These are phyloP conservation scores for Archilochus colubris DNA, from an alignment of 2,113 vertebrate genomes.

Conservation along the genomic window DNA sequence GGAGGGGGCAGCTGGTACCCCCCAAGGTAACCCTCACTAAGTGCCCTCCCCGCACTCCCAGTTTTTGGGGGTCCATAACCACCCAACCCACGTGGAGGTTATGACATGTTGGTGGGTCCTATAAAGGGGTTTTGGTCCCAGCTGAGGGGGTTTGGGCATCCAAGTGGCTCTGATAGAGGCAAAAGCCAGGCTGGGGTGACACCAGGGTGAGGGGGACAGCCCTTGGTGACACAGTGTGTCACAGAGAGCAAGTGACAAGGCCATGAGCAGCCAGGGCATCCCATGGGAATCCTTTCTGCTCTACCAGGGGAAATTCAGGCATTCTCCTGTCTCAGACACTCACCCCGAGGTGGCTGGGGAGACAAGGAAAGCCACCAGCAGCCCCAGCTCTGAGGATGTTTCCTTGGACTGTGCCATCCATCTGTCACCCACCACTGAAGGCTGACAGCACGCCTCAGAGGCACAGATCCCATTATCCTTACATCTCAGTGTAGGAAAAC, in stretches of 20 bases:
- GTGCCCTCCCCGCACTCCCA: too few species aligned
- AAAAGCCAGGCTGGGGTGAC: not conserved
- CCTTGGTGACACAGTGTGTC: too few species aligned
- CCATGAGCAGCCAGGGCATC: not conserved
- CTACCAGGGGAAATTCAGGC: not conserved
- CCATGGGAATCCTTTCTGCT: fast-evolving
- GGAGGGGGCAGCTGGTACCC: too few species aligned
- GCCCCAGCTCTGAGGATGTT: not conserved
- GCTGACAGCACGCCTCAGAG: too few species aligned
- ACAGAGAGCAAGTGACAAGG: not conserved
- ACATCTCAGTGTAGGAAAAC: too few species aligned
- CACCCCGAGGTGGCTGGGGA: not conserved
- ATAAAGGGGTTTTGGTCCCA: not conserved
- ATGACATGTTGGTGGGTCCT: not conserved
- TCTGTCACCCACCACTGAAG: not conserved
- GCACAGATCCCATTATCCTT: too few species aligned
- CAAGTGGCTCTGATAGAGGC: not conserved
- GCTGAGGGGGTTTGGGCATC: not conserved
- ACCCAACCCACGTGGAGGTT: not conserved
- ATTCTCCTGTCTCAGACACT: fast-evolving
- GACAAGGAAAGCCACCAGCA: fast-evolving
- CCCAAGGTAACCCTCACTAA: too few species aligned
- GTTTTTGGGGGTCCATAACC: too few species aligned
- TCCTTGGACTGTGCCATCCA: fast-evolving
- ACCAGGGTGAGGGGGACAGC: not conserved